Conservation (phyloP, 2,888 invertebrate species). For the Lasioglossum morio region DNA sequence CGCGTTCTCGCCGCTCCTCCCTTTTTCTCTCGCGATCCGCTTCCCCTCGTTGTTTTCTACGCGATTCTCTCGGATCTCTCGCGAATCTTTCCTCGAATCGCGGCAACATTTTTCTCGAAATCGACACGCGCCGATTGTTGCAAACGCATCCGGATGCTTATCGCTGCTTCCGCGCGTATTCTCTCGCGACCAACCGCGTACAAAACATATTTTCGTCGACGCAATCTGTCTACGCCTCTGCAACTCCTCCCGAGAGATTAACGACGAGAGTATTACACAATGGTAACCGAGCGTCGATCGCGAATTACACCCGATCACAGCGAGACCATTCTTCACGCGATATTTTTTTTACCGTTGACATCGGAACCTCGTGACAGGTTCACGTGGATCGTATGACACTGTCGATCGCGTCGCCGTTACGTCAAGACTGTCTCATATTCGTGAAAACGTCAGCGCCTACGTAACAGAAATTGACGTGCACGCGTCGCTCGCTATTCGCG, state of each 20-base stretch:
- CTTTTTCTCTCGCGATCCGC: not conserved
- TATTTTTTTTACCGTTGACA: conserved; percentile 16
- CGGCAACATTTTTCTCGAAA: not conserved
- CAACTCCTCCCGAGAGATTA: not conserved
- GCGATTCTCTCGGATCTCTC: not conserved
- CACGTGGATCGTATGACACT: conserved; percentile 20
- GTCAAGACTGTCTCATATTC: conserved; percentile 44
- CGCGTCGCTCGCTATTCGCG: not conserved
- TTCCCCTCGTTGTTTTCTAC: conserved; percentile 3
- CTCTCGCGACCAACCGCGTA: not conserved
- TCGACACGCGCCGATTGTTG: not conserved
- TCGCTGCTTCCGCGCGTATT: not conserved
- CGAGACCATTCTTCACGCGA: not conserved
- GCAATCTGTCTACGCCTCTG: not conserved
- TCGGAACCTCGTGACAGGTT: conserved; percentile 35
- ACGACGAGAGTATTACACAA: not conserved
- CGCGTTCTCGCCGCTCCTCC: conserved; percentile 25
- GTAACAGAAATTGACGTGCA: conserved; percentile 31
- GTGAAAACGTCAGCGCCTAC: conserved; percentile 7
- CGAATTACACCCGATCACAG: not conserved
- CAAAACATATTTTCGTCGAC: not conserved
- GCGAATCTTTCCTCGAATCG: not conserved
- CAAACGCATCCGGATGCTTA: not conserved
- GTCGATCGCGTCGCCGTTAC: conserved; percentile 29
- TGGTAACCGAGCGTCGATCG: not conserved